Conservation (phyloP, 2,888 invertebrate genomes). For the Heliconius charithonia region DNA sequence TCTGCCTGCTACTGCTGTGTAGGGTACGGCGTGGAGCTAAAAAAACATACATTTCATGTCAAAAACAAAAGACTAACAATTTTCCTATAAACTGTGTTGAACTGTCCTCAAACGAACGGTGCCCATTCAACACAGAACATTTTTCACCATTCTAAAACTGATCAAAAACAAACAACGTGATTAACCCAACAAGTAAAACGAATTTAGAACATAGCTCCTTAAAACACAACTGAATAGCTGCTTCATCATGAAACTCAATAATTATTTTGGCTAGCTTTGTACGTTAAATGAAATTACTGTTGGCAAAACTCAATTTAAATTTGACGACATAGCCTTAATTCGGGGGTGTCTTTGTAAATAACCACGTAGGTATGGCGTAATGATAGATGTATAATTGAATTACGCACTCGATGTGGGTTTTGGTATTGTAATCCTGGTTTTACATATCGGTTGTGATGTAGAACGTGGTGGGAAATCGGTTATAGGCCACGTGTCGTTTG, state of each 20-base stretch:
- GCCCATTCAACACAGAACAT: neutral
- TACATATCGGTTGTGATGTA: constrained; percentile 20
- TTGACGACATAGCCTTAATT: constrained; percentile 67
- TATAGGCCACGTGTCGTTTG: constrained; percentile 6
- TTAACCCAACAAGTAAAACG: constrained; percentile 39
- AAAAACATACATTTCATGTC: too few species aligned
- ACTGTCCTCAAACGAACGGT: neutral
- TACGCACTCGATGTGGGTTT: constrained; percentile 56
- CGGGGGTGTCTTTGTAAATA: constrained; percentile 57
- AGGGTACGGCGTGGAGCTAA: too few species aligned
- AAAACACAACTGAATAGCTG: constrained; percentile 49
- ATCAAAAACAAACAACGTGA: constrained; percentile 35
- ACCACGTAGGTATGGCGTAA: constrained; percentile 51
- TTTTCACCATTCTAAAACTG: constrained; percentile 12
- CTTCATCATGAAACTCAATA: constrained; percentile 64
- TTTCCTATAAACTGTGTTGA: too few species aligned
- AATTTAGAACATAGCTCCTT: constrained; percentile 42
- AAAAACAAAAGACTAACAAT: too few species aligned
- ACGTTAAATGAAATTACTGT: constrained; percentile 67
- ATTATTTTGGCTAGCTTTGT: constrained; percentile 71
- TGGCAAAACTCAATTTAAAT: constrained; percentile 76
- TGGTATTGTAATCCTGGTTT: constrained; percentile 40
- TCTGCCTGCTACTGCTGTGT: neutral
- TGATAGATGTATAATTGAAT: constrained; percentile 66
- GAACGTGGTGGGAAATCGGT: constrained; percentile 19